A percentile compares a stretch with the other conserved stretches of the same genome.
phyloP scores from a whole-genome alignment of 2,113 vertebrate species.

The Planiliza haematocheilus region DNA sequence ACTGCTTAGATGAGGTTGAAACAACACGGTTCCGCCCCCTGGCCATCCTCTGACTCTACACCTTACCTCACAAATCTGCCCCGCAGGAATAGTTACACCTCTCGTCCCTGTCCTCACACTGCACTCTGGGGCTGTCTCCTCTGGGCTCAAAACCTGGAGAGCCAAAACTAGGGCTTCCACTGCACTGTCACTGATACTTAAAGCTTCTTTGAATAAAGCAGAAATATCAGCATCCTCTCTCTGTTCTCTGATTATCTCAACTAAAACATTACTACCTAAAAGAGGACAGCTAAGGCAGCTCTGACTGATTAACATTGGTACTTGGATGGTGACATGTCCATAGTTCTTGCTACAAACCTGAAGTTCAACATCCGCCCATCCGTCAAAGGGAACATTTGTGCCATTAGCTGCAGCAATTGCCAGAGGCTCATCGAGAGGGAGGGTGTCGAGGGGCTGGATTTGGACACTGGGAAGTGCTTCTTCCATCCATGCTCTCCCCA shows the following conservation, averaged over 20 bases:
- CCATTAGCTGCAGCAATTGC: neutral
- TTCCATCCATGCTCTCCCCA: too few species aligned
- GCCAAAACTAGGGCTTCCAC: conserved; percentile 22
- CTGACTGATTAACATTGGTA: conserved; percentile 5
- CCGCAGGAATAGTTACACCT: neutral
- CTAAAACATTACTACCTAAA: conserved; percentile 35
- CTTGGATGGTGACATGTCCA: conserved; percentile 13
- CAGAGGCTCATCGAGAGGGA: too few species aligned
- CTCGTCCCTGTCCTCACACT: conserved; percentile 18
- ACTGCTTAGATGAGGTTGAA: neutral
- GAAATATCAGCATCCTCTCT: neutral
- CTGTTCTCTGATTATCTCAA: conserved; percentile 10
- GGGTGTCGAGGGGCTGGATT: too few species aligned
- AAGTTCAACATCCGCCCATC: conserved; percentile 13
- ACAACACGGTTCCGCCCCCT: neutral
- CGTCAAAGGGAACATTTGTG: neutral
- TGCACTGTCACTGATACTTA: conserved; percentile 7
- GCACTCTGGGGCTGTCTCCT: neutral
- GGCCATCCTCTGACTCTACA: conserved; percentile 12
- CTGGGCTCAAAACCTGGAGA: neutral
- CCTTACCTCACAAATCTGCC: neutral
- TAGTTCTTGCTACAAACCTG: neutral
- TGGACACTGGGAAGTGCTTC: too few species aligned
- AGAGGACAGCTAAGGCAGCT: conserved; percentile 25
- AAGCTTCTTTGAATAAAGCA: neutral